Evolutionary conservation across 1,140 invertebrate species (phyloP), one percentile per base, ranked within the genome.

Genomic region (Zaprionus vittiger): DNA sequence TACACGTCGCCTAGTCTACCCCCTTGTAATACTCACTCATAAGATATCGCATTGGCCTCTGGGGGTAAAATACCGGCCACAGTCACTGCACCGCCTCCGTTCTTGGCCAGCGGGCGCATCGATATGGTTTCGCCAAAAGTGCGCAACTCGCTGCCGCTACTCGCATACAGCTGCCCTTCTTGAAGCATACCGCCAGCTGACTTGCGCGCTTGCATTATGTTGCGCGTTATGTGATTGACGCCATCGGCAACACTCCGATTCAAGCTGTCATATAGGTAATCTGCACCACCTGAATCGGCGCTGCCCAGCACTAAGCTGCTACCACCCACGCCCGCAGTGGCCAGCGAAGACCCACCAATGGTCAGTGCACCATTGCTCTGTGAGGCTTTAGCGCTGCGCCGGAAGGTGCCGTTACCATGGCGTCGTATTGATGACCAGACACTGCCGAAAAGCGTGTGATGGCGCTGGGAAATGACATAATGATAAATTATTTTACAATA

Each of bases 391-490:
- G 82, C 82, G 26, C 82, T 90, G 15, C 91, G 81, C 7, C 79
- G 65, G 62, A 92, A 92, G 41, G 91, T 90, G 41, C 83, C 90
- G 67, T 83, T 93, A 4, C 94, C 94, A 64, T 94, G 94, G 77
- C 96, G 94, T 85, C 96, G 94, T 94, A 98, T 97, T 72, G 97
- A 98, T 5, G 97, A 98, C 97, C 97, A 98, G 20, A 98, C 97
- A 91, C 96, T 97, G 62, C 99, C 98, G 93, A 99, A 99, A 47
- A 99, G 94, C 38, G 98, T 98, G 93, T 99, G 98, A 93, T 99
- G 98, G 92, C 98, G 96, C 98, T 99, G 94, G 47, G 26, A 24
- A 37, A 38, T 20, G 22, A 52, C 11, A 38, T 44, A 44, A 44
- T 9, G 9, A 31, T 57, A 14, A 17, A 52, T 24, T 49, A 14